Conservation (phyloP, 2,113 vertebrate species). For the Siniperca chuatsi region DNA sequence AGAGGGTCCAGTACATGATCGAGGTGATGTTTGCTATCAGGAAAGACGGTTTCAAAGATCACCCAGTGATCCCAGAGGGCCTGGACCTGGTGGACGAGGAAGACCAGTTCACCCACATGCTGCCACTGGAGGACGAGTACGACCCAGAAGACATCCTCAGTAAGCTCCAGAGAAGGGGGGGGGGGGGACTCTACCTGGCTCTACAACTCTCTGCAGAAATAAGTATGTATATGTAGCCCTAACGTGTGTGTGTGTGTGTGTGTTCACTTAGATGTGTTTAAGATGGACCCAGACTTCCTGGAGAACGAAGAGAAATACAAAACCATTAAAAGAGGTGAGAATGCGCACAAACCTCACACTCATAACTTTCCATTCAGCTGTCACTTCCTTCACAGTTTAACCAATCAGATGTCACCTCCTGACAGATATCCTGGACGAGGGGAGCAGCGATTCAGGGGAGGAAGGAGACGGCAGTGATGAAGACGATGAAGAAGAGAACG, state of each 20-base stretch:
- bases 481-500: slow-evolving; percentile 86
- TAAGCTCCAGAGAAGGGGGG: slow-evolving; percentile 74
- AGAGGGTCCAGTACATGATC: slow-evolving; percentile 99
- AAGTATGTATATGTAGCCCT: not conserved
- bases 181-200: accelerated
- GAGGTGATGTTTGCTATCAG: slow-evolving; percentile 99
- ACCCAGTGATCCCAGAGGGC: slow-evolving; percentile 92
- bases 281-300: slow-evolving; percentile 96
- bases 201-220: not conserved
- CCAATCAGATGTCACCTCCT: slow-evolving; percentile 11
- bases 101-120: slow-evolving; percentile 98
- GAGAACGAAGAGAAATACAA: slow-evolving; percentile 99
- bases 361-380: not conserved
- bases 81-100: slow-evolving; percentile 97
- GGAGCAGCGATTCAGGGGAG: slow-evolving; percentile 92
- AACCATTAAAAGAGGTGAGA: slow-evolving; percentile 92
- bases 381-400: slow-evolving; percentile 5
- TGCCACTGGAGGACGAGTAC: slow-evolving; percentile 97
- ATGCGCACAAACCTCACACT: not conserved
- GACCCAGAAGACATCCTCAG: slow-evolving; percentile 94
- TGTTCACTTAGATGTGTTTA: slow-evolving; percentile 92
- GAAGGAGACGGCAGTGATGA: slow-evolving; percentile 92
- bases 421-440: slow-evolving; percentile 96
- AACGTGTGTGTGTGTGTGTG: slow-evolving; percentile 24
- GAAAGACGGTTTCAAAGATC: slow-evolving; percentile 98